These are phyloP conservation scores for Mimachlamys varia DNA, from an alignment of 2,888 invertebrate species.

Conservation along the genomic window DNA sequence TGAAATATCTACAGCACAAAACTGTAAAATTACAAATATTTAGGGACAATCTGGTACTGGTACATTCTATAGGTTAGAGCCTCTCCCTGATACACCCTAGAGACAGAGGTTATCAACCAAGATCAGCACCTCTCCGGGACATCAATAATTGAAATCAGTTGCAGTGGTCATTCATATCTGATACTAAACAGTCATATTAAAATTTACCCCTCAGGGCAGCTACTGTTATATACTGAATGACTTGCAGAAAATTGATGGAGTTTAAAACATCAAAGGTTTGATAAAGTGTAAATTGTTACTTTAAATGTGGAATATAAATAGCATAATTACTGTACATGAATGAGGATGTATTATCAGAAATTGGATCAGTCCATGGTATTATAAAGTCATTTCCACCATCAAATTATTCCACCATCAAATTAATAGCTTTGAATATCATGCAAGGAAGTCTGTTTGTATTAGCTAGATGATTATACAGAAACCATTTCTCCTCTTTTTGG, in stretches of 20 bases:
- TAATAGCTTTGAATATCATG: no score
- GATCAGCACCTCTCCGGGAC: background rate
- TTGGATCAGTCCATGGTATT: background rate
- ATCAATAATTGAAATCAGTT: constrained; percentile 1
- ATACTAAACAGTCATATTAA: background rate
- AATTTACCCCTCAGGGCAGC: constrained; percentile 20
- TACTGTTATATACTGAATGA: background rate
- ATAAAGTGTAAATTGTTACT: background rate
- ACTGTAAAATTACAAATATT: no score
- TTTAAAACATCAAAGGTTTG: background rate
- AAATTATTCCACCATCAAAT: no score
- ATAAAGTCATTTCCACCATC: background rate
- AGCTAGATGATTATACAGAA: no score
- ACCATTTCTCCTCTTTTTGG: no score
- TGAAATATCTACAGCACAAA: no score
- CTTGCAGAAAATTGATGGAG: constrained; percentile 21
- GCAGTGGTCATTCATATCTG: constrained; percentile 18
- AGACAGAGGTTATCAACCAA: background rate
- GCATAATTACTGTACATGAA: background rate
- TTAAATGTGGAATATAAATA: background rate
- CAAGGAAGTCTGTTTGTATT: no score
- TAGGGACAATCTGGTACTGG: no score
- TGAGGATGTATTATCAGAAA: background rate
- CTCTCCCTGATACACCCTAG: no score
- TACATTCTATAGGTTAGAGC: no score